phyloP scores from a whole-genome alignment of 1,140 invertebrate species.

The Leptoteleia sp. region DNA sequence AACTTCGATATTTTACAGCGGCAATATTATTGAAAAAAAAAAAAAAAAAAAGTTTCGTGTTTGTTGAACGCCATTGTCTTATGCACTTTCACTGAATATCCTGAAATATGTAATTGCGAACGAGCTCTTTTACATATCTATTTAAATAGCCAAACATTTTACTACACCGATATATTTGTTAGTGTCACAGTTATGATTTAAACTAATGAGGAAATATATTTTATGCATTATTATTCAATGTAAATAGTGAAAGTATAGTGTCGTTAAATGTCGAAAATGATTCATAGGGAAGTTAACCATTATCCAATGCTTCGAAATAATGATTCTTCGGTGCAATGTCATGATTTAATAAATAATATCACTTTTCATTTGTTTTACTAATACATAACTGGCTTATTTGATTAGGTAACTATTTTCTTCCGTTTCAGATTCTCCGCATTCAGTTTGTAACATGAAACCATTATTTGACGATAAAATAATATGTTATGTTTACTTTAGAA shows the following conservation, averaged over 20 bases:
- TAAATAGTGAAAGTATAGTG: conserved; percentile 38
- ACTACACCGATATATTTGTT: conserved; percentile 18
- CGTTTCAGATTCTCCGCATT: conserved; percentile 23
- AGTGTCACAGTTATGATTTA: conserved; percentile 29
- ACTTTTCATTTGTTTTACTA: conserved; percentile 22
- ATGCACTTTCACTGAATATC: conserved; percentile 24
- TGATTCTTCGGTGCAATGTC: conserved; percentile 20
- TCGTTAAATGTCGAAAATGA: conserved; percentile 35
- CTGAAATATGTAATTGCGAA: conserved; percentile 14
- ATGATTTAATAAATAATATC: conserved; percentile 42
- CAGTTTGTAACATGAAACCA: conserved; percentile 8
- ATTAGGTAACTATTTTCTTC: conserved; percentile 23
- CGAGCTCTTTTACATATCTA: conserved; percentile 9
- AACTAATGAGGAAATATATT: conserved; percentile 35
- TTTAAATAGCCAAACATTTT: conserved; percentile 23
- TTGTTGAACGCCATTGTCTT: background rate
- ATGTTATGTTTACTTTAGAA: background rate
- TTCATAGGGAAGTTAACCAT: conserved; percentile 32
- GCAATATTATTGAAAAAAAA: conserved; percentile 1
- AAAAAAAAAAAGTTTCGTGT: too few species aligned
- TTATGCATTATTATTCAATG: conserved; percentile 31
- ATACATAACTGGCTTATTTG: conserved; percentile 18
- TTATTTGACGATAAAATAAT: conserved; percentile 7
- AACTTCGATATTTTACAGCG: background rate
- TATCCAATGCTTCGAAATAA: conserved; percentile 31